A percentile compares a stretch with the other conserved stretches of the same genome.
Conservation (phyloP, 2,113 vertebrate genomes). For the Uropsilus gracilis region DNA sequence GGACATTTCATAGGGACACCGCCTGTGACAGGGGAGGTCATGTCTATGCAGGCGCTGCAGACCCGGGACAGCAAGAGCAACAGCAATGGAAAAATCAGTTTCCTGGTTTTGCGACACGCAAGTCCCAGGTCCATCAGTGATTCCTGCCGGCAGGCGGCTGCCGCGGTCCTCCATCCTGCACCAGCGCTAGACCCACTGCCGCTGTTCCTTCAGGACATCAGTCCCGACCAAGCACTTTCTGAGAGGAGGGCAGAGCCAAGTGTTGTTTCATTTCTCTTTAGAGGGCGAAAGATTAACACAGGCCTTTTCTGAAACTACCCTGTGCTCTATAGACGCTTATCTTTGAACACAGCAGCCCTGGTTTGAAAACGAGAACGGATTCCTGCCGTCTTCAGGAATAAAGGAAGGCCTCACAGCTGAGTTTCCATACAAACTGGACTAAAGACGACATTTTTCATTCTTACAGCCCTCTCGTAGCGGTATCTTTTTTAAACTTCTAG, state of each 20-base stretch:
- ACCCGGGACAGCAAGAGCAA: not conserved
- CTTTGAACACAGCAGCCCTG: not conserved
- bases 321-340: not conserved
- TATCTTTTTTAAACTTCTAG: not conserved
- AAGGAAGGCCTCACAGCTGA: not conserved
- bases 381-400: not conserved
- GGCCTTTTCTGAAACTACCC: not conserved
- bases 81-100: not conserved
- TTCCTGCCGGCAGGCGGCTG: not conserved
- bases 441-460: not conserved
- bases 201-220: too few species aligned
- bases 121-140: not conserved
- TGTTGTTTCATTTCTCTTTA: not conserved
- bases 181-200: not conserved
- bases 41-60: not conserved
- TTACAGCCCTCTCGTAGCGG: not conserved
- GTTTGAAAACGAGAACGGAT: not conserved
- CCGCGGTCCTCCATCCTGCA: not conserved
- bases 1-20: not conserved
- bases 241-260: not conserved
- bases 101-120: slow-evolving; percentile 10
- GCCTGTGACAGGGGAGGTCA: not conserved
- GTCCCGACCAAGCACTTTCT: not conserved
- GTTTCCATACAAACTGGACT: not conserved
- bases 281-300: not conserved